Conservation (phyloP, 2,113 vertebrate genomes). For the Glaucidium brasilianum region DNA sequence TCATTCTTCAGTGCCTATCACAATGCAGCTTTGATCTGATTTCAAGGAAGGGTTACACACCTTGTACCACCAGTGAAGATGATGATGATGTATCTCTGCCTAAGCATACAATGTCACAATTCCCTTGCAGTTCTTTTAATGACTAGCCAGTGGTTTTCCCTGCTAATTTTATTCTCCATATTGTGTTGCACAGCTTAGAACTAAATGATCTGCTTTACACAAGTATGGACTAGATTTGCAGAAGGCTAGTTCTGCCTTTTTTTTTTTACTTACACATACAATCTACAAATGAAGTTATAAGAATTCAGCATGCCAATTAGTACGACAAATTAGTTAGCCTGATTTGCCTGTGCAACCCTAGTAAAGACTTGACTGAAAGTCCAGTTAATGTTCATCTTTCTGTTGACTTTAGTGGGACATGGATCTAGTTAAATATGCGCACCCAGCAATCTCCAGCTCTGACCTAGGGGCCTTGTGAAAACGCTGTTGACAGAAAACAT, state of each 20-base stretch:
- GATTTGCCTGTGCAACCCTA: background rate
- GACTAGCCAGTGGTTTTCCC: background rate
- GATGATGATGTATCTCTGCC: background rate
- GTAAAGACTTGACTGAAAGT: background rate
- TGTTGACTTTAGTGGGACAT: background rate
- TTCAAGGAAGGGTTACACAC: background rate
- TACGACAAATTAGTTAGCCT: background rate
- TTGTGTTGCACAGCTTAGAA: background rate
- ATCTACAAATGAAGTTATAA: background rate
- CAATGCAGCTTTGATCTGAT: background rate
- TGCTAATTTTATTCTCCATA: background rate
- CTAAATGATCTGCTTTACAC: background rate
- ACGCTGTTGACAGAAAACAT: fast-evolving
- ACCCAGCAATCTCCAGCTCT: background rate
- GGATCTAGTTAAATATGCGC: background rate
- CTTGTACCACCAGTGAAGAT: background rate
- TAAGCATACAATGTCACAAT: background rate
- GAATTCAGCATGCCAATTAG: background rate
- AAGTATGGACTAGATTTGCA: background rate
- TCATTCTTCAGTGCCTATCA: background rate
- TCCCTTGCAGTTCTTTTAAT: background rate
- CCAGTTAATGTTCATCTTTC: background rate
- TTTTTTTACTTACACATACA: background rate
- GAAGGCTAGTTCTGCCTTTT: background rate
- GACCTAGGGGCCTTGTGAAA: background rate